Conservation (phyloP, 2,888 invertebrate species). For the Leuctra nigra region DNA sequence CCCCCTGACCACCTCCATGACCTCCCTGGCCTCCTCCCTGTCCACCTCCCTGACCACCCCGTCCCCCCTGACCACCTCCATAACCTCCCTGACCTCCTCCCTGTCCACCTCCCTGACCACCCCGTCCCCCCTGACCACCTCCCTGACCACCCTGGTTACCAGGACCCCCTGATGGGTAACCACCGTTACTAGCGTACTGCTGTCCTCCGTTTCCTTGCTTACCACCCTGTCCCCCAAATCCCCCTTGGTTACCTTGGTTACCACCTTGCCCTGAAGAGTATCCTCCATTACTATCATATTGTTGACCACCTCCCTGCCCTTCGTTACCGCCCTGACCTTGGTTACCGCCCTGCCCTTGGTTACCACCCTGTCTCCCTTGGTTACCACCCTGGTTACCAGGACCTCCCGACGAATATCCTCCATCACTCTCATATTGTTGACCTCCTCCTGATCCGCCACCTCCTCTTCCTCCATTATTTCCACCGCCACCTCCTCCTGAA, state of each 20-base stretch:
- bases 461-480: not conserved
- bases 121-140: too few species aligned
- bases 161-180: not conserved
- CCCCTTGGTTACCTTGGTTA: not conserved
- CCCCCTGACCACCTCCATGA: not conserved
- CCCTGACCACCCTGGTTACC: too few species aligned
- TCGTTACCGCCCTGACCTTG: not conserved
- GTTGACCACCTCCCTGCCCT: not conserved
- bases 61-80: not conserved
- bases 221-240: not conserved
- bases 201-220: not conserved
- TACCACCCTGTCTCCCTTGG: not conserved
- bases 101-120: too few species aligned
- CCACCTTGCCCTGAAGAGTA: slow-evolving; percentile 7
- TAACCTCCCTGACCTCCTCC: not conserved
- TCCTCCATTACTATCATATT: not conserved
- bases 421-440: slow-evolving; percentile 4
- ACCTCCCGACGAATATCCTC: slow-evolving; percentile 15
- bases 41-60: not conserved
- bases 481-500: slow-evolving; percentile 20
- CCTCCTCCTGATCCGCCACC: slow-evolving; percentile 13
- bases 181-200: slow-evolving; percentile 7
- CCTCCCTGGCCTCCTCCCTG: not conserved
- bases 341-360: not conserved
- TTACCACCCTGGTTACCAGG: too few species aligned